Evolutionary conservation across 2,888 invertebrate species (phyloP).

Genomic region (Busseola fusca): DNA sequence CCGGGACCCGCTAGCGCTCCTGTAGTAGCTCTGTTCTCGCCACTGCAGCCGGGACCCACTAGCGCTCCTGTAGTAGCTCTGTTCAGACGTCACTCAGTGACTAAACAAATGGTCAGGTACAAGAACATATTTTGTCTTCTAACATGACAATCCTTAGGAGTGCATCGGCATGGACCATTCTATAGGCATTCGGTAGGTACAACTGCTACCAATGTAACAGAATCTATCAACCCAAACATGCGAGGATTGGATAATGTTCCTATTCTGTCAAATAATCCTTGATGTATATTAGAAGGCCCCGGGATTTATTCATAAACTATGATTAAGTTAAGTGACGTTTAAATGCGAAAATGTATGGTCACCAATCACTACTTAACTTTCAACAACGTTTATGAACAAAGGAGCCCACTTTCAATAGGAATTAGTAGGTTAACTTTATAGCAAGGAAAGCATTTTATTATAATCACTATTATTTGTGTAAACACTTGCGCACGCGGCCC

Average conservation of each 20-base stretch:
- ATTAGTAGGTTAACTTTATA: background rate
- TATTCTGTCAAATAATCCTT: background rate
- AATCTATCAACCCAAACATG: background rate
- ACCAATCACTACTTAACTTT: background rate
- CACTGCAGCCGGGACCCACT: background rate
- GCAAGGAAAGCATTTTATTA: background rate
- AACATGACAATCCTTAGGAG: background rate
- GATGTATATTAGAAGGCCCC: background rate
- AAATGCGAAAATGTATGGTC: no score
- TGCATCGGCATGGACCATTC: background rate
- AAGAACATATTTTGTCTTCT: background rate
- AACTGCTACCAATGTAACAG: background rate
- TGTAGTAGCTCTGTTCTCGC: constrained; percentile 8
- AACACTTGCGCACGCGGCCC: constrained; percentile 6
- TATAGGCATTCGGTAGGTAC: no score
- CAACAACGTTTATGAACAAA: background rate
- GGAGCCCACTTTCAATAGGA: background rate
- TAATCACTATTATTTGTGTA: background rate
- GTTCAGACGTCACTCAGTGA: constrained; percentile 6
- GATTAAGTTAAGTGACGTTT: no score
- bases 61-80: background rate
- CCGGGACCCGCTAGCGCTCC: background rate
- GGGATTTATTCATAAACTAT: no score
- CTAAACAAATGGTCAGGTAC: background rate
- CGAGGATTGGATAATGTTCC: background rate